Conservation (phyloP, 2,888 invertebrate species). For the Lacanobia wlatinum region DNA sequence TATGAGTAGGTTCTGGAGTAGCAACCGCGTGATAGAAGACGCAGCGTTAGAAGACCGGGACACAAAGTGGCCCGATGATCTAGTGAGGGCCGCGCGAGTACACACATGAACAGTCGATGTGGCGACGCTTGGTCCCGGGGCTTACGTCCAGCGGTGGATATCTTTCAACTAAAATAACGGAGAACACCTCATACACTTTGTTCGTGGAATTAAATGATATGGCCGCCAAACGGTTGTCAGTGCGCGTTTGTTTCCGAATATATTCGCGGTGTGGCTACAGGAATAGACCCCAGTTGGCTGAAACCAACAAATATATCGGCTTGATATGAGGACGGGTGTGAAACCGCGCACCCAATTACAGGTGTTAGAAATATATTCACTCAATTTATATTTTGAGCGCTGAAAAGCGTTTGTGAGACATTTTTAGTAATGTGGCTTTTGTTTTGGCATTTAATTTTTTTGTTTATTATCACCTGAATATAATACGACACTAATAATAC, state of each 20-base stretch:
- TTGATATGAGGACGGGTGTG: constrained; percentile 59
- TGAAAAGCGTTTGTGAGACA: not conserved
- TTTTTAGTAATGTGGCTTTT: not conserved
- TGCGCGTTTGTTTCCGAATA: constrained; percentile 71
- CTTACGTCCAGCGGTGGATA: not conserved
- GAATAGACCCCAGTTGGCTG: constrained; percentile 68
- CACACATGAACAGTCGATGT: not conserved
- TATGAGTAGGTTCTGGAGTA: not conserved
- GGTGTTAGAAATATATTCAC: constrained; percentile 59
- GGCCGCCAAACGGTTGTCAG: constrained; percentile 61
- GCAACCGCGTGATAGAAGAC: not conserved
- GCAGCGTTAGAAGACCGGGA: not conserved
- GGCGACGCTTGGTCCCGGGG: not conserved
- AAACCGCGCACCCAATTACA: constrained; percentile 60
- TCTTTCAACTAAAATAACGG: not conserved
- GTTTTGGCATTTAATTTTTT: not conserved
- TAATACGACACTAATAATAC: constrained; percentile 1
- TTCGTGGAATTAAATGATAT: constrained; percentile 21
- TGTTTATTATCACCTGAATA: not conserved
- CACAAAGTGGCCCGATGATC: no score
- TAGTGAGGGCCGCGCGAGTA: no score
- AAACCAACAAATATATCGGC: constrained; percentile 66
- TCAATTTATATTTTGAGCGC: constrained; percentile 41
- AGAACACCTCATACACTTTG: constrained; percentile 4
- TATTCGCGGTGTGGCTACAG: constrained; percentile 72